Conservation (phyloP, 2,113 vertebrate genomes). For the Thunnus thynnus region DNA sequence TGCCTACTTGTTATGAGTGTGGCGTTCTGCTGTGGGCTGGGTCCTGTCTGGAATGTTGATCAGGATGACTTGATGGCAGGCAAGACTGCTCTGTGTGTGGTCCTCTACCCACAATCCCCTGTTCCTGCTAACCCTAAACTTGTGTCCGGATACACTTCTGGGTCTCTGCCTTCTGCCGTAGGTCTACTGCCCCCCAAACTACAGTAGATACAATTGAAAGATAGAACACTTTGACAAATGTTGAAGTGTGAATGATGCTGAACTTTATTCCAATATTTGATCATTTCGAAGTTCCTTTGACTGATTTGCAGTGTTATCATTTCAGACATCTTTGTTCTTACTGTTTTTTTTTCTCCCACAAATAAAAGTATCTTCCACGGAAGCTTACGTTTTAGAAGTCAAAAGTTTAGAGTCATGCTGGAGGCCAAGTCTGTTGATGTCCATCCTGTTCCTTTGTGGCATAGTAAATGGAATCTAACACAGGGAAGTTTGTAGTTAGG, state of each 20-base stretch:
- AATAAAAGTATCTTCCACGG: too few relatives aligned
- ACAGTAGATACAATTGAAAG: background rate
- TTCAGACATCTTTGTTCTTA: too few relatives aligned
- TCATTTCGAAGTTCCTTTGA: background rate
- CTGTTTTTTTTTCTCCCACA: too few relatives aligned
- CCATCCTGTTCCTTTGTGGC: background rate
- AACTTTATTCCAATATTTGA: background rate
- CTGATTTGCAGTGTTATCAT: background rate
- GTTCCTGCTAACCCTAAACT: constrained; percentile 24
- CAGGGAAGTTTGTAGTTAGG: too few relatives aligned
- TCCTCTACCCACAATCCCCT: constrained; percentile 64
- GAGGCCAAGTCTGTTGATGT: background rate
- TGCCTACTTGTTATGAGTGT: constrained; percentile 66
- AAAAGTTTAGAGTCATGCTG: background rate
- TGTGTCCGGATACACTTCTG: constrained; percentile 25
- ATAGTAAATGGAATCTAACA: background rate
- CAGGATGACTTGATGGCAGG: constrained; percentile 59
- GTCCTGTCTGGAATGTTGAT: constrained; percentile 73
- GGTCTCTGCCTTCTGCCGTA: constrained; percentile 17
- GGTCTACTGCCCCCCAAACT: background rate
- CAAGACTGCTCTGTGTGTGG: constrained; percentile 73
- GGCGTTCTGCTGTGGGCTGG: constrained; percentile 35
- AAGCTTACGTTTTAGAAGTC: too few relatives aligned
- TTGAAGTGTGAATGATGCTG: background rate
- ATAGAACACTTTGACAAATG: background rate